phyloP scores from a whole-genome alignment of 2,888 invertebrate genomes.

The Alitta virens region DNA sequence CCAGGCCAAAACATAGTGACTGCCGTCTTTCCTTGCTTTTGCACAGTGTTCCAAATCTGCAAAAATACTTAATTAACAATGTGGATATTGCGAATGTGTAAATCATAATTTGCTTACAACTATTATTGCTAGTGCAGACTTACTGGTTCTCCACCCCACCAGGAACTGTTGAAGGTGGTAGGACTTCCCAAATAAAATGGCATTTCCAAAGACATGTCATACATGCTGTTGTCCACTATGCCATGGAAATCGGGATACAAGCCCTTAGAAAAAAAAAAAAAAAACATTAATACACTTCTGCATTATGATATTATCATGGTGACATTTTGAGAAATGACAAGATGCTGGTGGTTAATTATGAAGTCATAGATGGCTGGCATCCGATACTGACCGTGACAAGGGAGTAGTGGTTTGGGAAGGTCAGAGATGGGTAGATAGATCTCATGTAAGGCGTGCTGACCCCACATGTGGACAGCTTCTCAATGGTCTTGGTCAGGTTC shows the following conservation, averaged over 20 bases:
- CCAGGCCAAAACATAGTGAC: slow-evolving; percentile 50
- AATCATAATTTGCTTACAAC: background rate
- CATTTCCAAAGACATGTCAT: slow-evolving; percentile 37
- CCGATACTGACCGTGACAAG: slow-evolving; percentile 36
- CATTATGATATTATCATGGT: too few species aligned
- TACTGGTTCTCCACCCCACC: slow-evolving; percentile 50
- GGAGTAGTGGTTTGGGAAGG: slow-evolving; percentile 50
- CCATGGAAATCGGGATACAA: slow-evolving; percentile 57
- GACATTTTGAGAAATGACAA: too few species aligned
- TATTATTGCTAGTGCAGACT: slow-evolving; percentile 14
- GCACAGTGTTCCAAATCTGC: slow-evolving; percentile 45
- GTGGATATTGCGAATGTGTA: background rate
- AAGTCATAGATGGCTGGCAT: background rate
- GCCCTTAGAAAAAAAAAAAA: slow-evolving; percentile 36
- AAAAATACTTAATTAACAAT: background rate
- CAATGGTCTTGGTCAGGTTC: slow-evolving; percentile 37
- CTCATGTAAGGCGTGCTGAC: slow-evolving; percentile 39
- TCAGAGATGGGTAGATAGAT: slow-evolving; percentile 44
- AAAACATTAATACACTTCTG: too few species aligned
- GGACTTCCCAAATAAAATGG: slow-evolving; percentile 32
- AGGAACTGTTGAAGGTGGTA: slow-evolving; percentile 29
- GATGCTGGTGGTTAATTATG: too few species aligned
- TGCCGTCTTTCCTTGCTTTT: slow-evolving; percentile 38
- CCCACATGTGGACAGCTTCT: slow-evolving; percentile 38
- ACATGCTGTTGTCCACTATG: slow-evolving; percentile 54